A percentile compares a stretch with the other conserved stretches of the same genome.
These are phyloP conservation scores for Myotis findleyi DNA, from an alignment of 2,797 vertebrate species.

Conservation along the genomic window DNA sequence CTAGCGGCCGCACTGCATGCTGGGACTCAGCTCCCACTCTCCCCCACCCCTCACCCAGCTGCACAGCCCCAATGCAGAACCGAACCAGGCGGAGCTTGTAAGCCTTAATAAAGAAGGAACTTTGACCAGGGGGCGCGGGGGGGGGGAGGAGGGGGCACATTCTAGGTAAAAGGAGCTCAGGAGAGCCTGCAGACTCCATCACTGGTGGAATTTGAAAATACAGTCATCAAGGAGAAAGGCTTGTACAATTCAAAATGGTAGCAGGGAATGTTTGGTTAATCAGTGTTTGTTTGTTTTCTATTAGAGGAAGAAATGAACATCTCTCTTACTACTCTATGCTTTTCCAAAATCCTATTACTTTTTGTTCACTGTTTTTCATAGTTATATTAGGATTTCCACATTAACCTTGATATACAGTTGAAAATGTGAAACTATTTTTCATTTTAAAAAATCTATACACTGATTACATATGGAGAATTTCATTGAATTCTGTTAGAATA, in stretches of 20 bases:
- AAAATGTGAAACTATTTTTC: slow-evolving; percentile 27
- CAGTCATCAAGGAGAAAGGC: neutral
- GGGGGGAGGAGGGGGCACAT: neutral
- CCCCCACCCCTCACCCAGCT: neutral
- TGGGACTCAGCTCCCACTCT: slow-evolving; percentile 24
- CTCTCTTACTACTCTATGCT: neutral
- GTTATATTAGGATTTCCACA: neutral
- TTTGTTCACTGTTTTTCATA: neutral
- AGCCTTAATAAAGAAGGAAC: slow-evolving; percentile 68
- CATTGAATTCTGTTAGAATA: slow-evolving; percentile 49
- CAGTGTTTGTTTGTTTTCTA: neutral
- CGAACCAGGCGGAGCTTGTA: slow-evolving; percentile 18
- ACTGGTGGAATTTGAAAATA: neutral
- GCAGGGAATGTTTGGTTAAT: neutral
- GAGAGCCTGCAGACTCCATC: neutral
- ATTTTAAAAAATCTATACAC: neutral
- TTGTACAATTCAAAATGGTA: neutral
- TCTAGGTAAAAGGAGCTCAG: neutral
- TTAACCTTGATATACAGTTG: neutral
- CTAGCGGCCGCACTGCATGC: neutral
- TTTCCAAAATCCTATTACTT: slow-evolving; percentile 1
- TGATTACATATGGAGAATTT: neutral
- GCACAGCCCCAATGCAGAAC: neutral
- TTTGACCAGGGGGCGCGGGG: neutral
- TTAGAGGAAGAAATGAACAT: neutral